These are phyloP conservation scores for Chroicocephalus ridibundus DNA, from an alignment of 2,113 vertebrate species.

Conservation along the genomic window DNA sequence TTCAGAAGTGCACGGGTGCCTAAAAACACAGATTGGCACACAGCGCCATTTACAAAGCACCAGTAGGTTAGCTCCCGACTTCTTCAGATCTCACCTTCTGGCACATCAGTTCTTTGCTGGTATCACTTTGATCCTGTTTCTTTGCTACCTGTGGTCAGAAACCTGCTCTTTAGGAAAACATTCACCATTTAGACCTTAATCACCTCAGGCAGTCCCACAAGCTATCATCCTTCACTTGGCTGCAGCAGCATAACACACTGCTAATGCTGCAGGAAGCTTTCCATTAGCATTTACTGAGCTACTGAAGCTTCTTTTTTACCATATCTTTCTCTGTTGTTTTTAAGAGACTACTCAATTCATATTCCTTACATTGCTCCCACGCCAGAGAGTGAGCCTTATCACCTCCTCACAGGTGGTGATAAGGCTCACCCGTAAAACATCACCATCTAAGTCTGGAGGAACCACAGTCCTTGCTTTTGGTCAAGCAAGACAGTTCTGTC, in stretches of 20 bases:
- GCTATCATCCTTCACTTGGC: background rate
- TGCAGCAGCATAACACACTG: background rate
- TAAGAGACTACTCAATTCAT: background rate
- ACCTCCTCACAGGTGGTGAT: background rate
- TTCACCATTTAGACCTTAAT: background rate
- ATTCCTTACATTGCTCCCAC: background rate
- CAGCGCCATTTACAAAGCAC: background rate
- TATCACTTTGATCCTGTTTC: background rate
- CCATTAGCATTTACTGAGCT: background rate
- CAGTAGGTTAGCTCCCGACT: background rate
- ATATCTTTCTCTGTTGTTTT: background rate
- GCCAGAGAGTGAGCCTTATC: background rate
- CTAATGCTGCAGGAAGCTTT: background rate
- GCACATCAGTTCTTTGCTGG: background rate
- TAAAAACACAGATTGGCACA: background rate
- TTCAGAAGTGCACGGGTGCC: background rate
- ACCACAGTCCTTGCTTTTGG: background rate
- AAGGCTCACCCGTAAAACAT: background rate
- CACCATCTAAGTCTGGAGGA: background rate
- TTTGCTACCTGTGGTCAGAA: background rate
- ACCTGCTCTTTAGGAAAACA: background rate
- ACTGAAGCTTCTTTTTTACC: background rate
- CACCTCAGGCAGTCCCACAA: background rate
- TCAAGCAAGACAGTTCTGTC: background rate
- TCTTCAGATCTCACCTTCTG: background rate